A percentile compares a stretch with the other conserved stretches of the same genome.
phyloP scores from a whole-genome alignment of 2,797 vertebrate species.

The Gastrophryne carolinensis region DNA sequence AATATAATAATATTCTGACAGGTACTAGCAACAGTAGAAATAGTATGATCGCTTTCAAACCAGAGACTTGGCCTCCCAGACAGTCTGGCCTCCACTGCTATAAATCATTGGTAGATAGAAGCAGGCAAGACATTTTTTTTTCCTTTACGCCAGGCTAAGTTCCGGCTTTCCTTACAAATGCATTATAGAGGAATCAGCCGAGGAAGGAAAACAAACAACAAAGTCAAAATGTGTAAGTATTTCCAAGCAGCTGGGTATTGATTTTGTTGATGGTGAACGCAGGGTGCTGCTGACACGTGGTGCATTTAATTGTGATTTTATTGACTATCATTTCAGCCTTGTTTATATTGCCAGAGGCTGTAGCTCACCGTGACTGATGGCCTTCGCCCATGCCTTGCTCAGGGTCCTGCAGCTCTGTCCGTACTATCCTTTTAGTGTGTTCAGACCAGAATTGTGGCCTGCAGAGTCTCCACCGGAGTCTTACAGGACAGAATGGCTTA shows the following conservation, averaged over 20 bases:
- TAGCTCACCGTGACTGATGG: slow-evolving; percentile 60
- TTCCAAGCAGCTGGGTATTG: slow-evolving; percentile 61
- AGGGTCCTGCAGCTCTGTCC: slow-evolving; percentile 48
- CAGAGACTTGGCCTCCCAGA: slow-evolving; percentile 46
- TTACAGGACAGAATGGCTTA: slow-evolving; percentile 26
- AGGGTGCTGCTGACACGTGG: slow-evolving; percentile 59
- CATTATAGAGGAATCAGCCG: slow-evolving; percentile 51
- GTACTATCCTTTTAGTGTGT: slow-evolving; percentile 36
- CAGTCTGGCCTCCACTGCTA: not conserved
- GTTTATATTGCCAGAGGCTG: slow-evolving; percentile 63
- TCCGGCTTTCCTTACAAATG: slow-evolving; percentile 45
- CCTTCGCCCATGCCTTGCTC: slow-evolving; percentile 60
- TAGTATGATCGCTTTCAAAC: slow-evolving; percentile 19
- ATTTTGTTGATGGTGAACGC: slow-evolving; percentile 63
- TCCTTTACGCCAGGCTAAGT: slow-evolving; percentile 4
- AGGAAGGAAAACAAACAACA: slow-evolving; percentile 51
- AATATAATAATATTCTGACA: too few species aligned
- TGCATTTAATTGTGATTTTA: slow-evolving; percentile 67
- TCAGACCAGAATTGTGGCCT: not conserved
- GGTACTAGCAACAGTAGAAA: too few species aligned
- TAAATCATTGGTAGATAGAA: not conserved
- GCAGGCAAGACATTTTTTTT: not conserved
- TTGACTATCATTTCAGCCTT: slow-evolving; percentile 68
- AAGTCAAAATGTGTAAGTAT: slow-evolving; percentile 58
- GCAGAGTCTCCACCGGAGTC: not conserved